Base-by-base conservation (phyloP, 2,797 vertebrate genomes). In the Semaprochilodus insignis region DNA sequence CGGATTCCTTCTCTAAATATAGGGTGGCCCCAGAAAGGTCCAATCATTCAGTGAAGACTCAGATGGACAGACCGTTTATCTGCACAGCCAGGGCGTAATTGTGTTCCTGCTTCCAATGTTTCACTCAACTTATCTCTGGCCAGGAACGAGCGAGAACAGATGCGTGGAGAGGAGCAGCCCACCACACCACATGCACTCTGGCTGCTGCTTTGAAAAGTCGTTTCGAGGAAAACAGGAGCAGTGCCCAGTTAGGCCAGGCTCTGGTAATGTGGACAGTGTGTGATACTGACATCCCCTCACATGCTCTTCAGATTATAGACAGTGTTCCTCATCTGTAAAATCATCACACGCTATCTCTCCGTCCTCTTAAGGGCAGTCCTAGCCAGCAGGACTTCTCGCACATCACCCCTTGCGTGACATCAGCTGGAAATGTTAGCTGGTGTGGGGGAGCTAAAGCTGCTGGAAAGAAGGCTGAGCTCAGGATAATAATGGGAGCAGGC, bases 31-130 rank as follows among this genome's bases (percentile, higher is more conserved):
- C 54, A 62, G 57, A 73, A 67, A 36, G 60, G 48, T 81, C 36
- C 72, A 54, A 55, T 80, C 44, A 66, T 88, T 87, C 69, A 92
- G 85, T 83, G 82, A 87, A 69, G 77, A 51, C 72, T 78, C 86
- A 82, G 85, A 89, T 84, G 81, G 75, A 85, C 74, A 16, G 23
- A 40, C 57, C 82, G 66, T 74, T 85, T 79, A 60, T 84, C 57
- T 65, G 62, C 66, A 44, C 75, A 65, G 55, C 82, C 73, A 63
- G 23, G 6, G 57, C 82, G 25, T 88, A 82, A 88, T 86, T 85
- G 67, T 57, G 83, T 89, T 81, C 81, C 17, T 60, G 54, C 82
- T 59, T 81, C 48, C 86, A 74, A 85, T 84, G 70, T 74, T 81
- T 88, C 36, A 10, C 16, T 63, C 31, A 21, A 70, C 51, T 74